Evolutionary conservation across 2,113 vertebrate species (phyloP), one percentile per base, ranked within the genome.

Genomic region (Zosterops japonicus): DNA sequence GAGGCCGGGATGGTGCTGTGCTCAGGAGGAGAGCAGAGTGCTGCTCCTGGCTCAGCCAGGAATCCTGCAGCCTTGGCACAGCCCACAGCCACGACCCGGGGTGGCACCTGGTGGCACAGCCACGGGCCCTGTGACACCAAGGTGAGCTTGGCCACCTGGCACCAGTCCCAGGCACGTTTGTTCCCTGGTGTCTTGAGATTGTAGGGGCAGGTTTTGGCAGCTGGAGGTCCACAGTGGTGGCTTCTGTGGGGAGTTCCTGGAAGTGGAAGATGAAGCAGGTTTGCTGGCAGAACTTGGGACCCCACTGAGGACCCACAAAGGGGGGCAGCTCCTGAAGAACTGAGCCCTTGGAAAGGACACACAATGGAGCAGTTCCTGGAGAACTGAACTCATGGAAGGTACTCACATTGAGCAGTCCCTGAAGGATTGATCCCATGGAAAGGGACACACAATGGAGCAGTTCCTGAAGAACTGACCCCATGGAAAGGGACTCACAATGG

Each of bases 61-160:
- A 27, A 49, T 25, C 23, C 76, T 18, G 28, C 31, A 22, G 19
- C 5, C 2, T 0, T 13, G 29, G 29, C 4, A 8, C 2, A 31
- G 49, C 49, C 70, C 49, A 19, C 6, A 5, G 6, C 20, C 36
- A 3, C 0, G 1, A 14, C 35, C 46, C 1, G 27, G 0, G 4
- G 69, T 0, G 13, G 19, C 41, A n/a, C 1, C 0, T 1, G 44
- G 33, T 13, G 3, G 5, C 14, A 24, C 1, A 11, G 5, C 6
- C 1, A 4, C 0, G 14, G 80, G 57, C 6, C 0, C 8, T 2
- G 56, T 21, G 76, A 57, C 41, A 33, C 1, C 17, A 1, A 57
- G 60, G 69, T 23, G 28, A 5, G 4, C 14, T 6, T 42, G 42
- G 36, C 1, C 2, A 28, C 22, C 23, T 57, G 46, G 50, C 60